Conservation (phyloP, 2,113 vertebrate species). For the Colius striatus region DNA sequence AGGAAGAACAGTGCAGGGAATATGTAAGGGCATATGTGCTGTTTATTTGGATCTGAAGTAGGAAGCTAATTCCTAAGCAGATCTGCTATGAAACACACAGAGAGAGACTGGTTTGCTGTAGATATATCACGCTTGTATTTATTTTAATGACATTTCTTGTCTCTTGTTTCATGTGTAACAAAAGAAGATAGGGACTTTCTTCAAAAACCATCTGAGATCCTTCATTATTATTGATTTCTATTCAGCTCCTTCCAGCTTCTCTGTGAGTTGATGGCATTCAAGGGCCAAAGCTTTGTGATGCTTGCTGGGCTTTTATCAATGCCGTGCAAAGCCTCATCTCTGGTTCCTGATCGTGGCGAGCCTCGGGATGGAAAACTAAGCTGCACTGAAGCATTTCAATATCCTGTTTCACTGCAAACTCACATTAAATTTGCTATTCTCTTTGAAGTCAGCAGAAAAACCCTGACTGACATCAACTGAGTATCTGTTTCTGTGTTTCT, state of each 20-base stretch:
- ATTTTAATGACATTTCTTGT: constrained; percentile 37
- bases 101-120: not conserved
- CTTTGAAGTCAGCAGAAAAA: constrained; percentile 56
- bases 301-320: constrained; percentile 32
- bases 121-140: constrained; percentile 12
- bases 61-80: not conserved
- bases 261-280: constrained; percentile 25
- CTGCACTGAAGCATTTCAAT: constrained; percentile 37
- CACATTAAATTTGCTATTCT: constrained; percentile 51
- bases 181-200: constrained; percentile 32
- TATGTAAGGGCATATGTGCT: constrained; percentile 5
- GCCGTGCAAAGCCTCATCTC: not conserved
- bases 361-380: constrained; percentile 23
- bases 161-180: constrained; percentile 14
- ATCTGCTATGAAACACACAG: not conserved
- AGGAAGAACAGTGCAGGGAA: not conserved
- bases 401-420: constrained; percentile 38
- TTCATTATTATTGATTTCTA: constrained; percentile 49
- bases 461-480: constrained; percentile 46
- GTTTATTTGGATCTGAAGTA: constrained; percentile 16
- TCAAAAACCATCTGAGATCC: constrained; percentile 24
- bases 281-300: constrained; percentile 17
- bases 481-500: constrained; percentile 42
- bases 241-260: constrained; percentile 16
- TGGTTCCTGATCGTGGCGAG: not conserved